Percentiles rank a stretch among this genome's conserved stretches.
Evolutionary conservation across 2,888 invertebrate genomes (phyloP).

Genomic region (Apotomis turbidana): DNA sequence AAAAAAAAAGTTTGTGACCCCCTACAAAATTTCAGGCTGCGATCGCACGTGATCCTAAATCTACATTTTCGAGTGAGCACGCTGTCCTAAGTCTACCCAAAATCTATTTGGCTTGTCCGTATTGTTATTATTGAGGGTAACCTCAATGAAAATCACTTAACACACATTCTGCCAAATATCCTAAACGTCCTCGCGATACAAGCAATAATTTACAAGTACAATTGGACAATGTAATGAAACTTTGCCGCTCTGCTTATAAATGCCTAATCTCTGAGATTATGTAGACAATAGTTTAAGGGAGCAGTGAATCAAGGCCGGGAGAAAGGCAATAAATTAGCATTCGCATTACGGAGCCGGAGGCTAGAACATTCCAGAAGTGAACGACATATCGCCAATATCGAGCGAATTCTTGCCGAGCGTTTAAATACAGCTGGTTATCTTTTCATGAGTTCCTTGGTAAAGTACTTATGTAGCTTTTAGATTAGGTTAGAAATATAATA

Average conservation of each 20-base stretch:
- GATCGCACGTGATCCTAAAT: no score
- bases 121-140: neutral
- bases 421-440: conserved; percentile 1
- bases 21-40: no score
- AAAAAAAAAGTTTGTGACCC: no score
- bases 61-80: no score
- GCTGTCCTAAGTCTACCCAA: no score
- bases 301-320: conserved; percentile 48
- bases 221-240: conserved; percentile 26
- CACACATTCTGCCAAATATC: neutral
- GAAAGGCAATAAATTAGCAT: conserved; percentile 50
- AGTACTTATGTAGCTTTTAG: no score
- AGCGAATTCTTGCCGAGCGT: conserved; percentile 27
- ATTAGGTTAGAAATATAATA: no score
- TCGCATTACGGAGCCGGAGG: conserved; percentile 47
- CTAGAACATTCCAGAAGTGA: conserved; percentile 42
- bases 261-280: conserved; percentile 39
- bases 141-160: neutral
- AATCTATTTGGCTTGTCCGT: neutral
- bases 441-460: neutral
- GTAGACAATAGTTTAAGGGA: conserved; percentile 46
- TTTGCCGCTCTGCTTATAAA: conserved; percentile 34
- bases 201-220: conserved; percentile 21
- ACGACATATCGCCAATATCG: conserved; percentile 45
- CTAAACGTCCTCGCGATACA: neutral